Conservation (phyloP, 2,113 vertebrate species). For the Cyanistes caeruleus region DNA sequence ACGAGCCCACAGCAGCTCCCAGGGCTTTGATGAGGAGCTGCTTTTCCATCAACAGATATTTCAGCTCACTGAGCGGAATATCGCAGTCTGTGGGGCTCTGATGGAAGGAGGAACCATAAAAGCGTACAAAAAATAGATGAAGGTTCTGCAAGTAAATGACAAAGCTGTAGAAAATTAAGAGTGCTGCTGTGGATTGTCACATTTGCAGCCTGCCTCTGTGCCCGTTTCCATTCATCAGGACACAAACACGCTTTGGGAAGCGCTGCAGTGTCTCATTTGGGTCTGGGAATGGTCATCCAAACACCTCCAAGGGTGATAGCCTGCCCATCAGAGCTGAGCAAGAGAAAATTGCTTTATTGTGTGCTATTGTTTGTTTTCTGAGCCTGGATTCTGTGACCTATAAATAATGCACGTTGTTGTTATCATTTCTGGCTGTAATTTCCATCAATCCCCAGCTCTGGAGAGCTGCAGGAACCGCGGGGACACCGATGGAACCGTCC, state of each 20-base stretch:
- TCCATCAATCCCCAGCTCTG: neutral
- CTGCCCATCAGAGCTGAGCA: neutral
- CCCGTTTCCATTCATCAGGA: neutral
- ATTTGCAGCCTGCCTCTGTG: neutral
- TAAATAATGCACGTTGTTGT: neutral
- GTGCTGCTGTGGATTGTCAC: neutral
- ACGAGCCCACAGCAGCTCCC: neutral
- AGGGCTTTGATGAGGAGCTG: neutral
- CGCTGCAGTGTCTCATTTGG: neutral
- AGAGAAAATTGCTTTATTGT: neutral
- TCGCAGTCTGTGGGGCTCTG: neutral
- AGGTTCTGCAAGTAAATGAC: neutral
- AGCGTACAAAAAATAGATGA: neutral
- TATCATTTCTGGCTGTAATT: neutral
- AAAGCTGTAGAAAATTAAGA: constrained; percentile 4
- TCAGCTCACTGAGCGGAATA: constrained; percentile 47
- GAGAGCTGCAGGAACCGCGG: neutral
- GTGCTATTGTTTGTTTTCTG: neutral
- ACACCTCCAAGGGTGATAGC: neutral
- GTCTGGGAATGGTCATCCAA: neutral
- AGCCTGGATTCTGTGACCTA: neutral
- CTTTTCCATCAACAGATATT: neutral
- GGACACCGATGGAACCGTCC: neutral
- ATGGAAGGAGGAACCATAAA: neutral
- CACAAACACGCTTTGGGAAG: neutral